These are phyloP conservation scores for Steatocranus sp. DNA, from an alignment of 2,797 vertebrate species.

Conservation along the genomic window DNA sequence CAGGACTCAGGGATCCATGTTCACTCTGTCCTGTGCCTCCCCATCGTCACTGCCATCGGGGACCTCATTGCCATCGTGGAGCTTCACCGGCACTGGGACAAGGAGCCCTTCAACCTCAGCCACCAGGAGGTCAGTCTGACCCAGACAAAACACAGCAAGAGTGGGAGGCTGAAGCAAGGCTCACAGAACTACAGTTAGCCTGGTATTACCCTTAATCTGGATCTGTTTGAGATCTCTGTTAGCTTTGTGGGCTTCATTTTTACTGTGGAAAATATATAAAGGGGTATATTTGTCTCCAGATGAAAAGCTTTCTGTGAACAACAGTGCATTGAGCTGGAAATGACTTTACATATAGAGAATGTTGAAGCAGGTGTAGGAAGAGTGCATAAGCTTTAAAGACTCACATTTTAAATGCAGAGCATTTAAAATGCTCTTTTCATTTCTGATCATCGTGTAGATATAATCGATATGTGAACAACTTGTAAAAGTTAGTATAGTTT, in stretches of 20 bases:
- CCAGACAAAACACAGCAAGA: constrained; percentile 37
- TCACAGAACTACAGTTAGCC: constrained; percentile 44
- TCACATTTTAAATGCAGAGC: not conserved
- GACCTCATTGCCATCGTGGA: constrained; percentile 96
- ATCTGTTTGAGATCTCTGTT: constrained; percentile 28
- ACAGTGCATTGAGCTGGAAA: not conserved
- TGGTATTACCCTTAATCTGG: constrained; percentile 47
- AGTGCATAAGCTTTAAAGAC: not conserved
- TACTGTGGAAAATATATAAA: not conserved
- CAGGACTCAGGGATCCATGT: constrained; percentile 92
- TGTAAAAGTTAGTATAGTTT: not conserved
- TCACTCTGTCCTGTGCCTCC: constrained; percentile 96
- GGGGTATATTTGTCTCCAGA: not conserved
- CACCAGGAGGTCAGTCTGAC: constrained; percentile 89
- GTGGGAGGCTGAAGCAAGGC: constrained; percentile 31
- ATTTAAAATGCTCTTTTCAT: not conserved
- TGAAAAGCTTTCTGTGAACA: not conserved
- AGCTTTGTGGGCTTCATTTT: constrained; percentile 1
- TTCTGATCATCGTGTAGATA: not conserved
- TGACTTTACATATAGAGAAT: not conserved
- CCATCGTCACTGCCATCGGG: constrained; percentile 93
- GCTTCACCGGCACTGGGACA: constrained; percentile 91
- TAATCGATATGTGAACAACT: not conserved
- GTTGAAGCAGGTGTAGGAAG: not conserved
- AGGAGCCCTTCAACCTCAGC: constrained; percentile 90